Evolutionary conservation across 2,888 invertebrate genomes (phyloP), one percentile per base, ranked within the genome.

Genomic region (Pterostichus madidus): DNA sequence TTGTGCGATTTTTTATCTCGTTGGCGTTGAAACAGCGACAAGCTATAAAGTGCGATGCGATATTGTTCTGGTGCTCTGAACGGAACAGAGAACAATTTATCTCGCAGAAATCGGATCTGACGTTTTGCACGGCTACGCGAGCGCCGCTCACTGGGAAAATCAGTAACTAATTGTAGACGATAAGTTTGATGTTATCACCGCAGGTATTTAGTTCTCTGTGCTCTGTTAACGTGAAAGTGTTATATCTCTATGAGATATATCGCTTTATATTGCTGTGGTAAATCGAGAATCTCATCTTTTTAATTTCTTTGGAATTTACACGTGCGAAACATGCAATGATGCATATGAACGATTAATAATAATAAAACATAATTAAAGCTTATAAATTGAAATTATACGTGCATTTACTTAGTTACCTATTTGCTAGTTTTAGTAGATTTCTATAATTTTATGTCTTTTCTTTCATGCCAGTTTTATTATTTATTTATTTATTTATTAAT

Each of bases 91-190:
- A 59, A 17, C 59, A 13, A 49, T 17, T 59, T 59, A 59, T 59
- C 17, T 17, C 24, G 31, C 59, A 53, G 59, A 49, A 24, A 71
- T 71, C 68, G 32, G 39, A 68, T 68, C 39, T 32, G 71, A 71
- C 71, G 44, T 46, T 71, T 46, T 46, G 44, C 71, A 71, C 46
- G 4, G 46, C 64, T n/a, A 44, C 35, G 13, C 68, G 44, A 44
- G 24, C 17, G 59, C 59, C 31, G 10, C 17, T 59, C 39, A 59
- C 59, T 10, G 59, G 5, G 59, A 17, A 59, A 59, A 59, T 59
- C 31, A 59, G 24, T 17, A 71, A 46, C 71, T 71, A 49, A 71
- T 71, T 71, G 71, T 31, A 71, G 44, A 31, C 59, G 49, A 64
- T 64, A 64, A 35, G n/a, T 49, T 64, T 32, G 64, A 64, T 64